Evolutionary conservation across 1,140 invertebrate species (phyloP).

Genomic region (Megalonaias nervosa): DNA sequence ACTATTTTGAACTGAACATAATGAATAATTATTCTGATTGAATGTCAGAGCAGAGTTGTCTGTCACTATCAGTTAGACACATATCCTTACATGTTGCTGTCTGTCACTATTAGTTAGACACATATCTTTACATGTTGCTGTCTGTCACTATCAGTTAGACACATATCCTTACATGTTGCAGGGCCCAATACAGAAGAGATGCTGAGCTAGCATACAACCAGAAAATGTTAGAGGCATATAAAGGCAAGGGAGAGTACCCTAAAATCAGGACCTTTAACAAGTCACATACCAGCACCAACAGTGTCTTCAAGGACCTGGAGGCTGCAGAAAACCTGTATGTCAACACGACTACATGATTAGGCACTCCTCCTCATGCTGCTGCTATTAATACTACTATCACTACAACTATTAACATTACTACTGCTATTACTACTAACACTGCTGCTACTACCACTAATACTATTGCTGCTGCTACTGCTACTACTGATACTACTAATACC

Average conservation of each 20-base stretch:
- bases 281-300: conserved; percentile 69
- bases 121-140: conserved; percentile 9
- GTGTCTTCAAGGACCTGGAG: conserved; percentile 70
- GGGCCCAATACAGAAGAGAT: conserved; percentile 68
- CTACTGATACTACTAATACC: background rate
- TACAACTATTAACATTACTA: background rate
- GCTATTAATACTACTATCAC: background rate
- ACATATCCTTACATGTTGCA: conserved; percentile 31
- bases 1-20: too few relatives aligned
- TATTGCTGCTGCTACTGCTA: background rate
- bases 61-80: too few relatives aligned
- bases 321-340: conserved; percentile 70
- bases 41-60: too few relatives aligned
- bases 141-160: too few relatives aligned
- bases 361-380: too few relatives aligned
- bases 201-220: conserved; percentile 68
- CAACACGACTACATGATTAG: background rate
- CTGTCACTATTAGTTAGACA: too few relatives aligned
- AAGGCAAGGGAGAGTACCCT: conserved; percentile 68
- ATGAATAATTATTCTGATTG: too few relatives aligned
- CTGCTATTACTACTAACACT: too few relatives aligned
- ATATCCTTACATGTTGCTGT: conserved; percentile 4
- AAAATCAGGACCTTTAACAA: conserved; percentile 70
- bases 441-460: too few relatives aligned
- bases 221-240: conserved; percentile 68